Conservation (phyloP, 92 coral and sea anemone species). For the Palythoa grandiflora region DNA sequence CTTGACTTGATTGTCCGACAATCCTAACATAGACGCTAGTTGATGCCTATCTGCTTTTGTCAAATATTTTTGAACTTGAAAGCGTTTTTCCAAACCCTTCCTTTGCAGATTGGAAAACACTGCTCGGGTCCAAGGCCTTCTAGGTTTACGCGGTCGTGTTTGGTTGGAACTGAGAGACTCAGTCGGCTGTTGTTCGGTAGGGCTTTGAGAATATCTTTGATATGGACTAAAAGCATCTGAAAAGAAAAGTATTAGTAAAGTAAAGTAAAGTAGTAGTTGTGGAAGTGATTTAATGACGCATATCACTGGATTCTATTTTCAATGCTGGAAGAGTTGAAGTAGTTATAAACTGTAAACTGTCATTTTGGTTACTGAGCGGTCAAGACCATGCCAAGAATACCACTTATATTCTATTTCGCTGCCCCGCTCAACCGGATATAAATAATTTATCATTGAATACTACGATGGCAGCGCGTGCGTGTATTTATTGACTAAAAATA, state of each 20-base stretch:
- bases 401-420: too few relatives aligned
- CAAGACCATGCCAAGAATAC: too few relatives aligned
- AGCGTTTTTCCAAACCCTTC: constrained; percentile 94
- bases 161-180: constrained; percentile 67
- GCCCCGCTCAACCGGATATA: too few relatives aligned
- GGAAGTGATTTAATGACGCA: neutral
- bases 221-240: constrained; percentile 53
- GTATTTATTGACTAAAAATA: too few relatives aligned
- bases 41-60: constrained; percentile 97
- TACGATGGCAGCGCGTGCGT: too few relatives aligned
- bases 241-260: neutral
- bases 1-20: constrained; percentile 95
- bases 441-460: too few relatives aligned
- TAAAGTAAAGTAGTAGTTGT: neutral
- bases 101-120: constrained; percentile 96
- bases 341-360: too few relatives aligned
- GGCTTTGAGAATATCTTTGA: constrained; percentile 43
- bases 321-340: neutral
- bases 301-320: neutral
- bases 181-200: constrained; percentile 53
- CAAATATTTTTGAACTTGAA: constrained; percentile 92
- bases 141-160: constrained; percentile 83
- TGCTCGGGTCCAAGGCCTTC: constrained; percentile 99
- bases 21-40: constrained; percentile 96
- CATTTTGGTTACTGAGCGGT: neutral